These are phyloP conservation scores for Timandra comae DNA, from an alignment of 2,888 invertebrate genomes.

Conservation along the genomic window DNA sequence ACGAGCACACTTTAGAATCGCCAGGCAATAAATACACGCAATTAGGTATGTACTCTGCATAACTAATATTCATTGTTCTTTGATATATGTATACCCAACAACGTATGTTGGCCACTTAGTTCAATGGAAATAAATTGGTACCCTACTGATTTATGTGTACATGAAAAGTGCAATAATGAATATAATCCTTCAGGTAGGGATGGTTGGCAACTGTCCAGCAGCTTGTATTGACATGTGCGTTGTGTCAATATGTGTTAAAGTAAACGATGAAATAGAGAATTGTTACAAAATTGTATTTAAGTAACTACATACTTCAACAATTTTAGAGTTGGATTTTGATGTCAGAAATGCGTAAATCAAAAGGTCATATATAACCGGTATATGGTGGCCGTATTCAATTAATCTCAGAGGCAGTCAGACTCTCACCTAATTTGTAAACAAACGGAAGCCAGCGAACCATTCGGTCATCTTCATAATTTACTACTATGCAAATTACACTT, in stretches of 20 bases:
- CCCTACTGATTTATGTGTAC: too few species aligned
- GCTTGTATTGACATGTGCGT: too few species aligned
- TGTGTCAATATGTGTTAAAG: background rate
- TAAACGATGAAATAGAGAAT: background rate
- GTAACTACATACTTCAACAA: too few species aligned
- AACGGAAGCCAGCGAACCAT: constrained; percentile 40
- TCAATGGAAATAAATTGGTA: too few species aligned
- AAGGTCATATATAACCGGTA: constrained; percentile 4
- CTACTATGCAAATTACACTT: constrained; percentile 50
- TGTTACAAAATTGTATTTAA: background rate
- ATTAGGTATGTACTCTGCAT: constrained; percentile 27
- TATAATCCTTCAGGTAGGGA: too few species aligned
- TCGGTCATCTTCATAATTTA: constrained; percentile 51
- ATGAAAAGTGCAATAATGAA: too few species aligned
- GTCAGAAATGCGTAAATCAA: too few species aligned
- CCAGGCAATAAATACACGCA: constrained; percentile 32
- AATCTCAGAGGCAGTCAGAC: constrained; percentile 27
- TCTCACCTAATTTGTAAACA: constrained; percentile 50
- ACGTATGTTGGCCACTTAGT: too few species aligned
- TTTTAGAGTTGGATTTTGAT: too few species aligned
- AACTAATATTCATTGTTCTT: constrained; percentile 14
- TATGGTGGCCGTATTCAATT: constrained; percentile 20
- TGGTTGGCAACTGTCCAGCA: too few species aligned
- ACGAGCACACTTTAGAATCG: constrained; percentile 22
- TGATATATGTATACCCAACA: too few species aligned